Evolutionary conservation across 2,113 vertebrate species (phyloP), one percentile per base, ranked within the genome.

Genomic region (Erythrocercus mccallii): DNA sequence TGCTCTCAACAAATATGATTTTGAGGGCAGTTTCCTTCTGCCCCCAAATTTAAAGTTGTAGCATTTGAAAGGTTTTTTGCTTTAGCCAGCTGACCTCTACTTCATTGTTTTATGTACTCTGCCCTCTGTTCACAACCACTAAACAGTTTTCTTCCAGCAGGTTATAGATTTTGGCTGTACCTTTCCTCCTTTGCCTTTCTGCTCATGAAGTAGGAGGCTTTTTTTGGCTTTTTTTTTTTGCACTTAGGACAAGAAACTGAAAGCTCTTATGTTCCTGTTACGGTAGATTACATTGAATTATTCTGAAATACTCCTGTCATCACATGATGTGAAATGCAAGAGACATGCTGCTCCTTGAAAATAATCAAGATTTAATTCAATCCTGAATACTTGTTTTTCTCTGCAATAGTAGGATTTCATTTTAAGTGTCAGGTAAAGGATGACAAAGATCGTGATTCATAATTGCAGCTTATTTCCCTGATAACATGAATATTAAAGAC

Each of bases 381-480:
- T 83, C 51, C 61, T 71, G n/a, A 95, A 83, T 57, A 33, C 47
- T 85, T 86, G 51, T 53, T 94, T 70, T 81, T 91, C 47, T 86
- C 74, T 94, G 57, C 57, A 76, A 9, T 85, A 68, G 53, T 83
- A 64, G 42, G 85, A 66, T 68, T 95, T 92, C 72, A 60, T 22
- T 82, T 2, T 70, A 79, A 81, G 30, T 88, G 92, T 88, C 40
- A 73, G 58, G 38, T 73, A 48, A 81, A 64, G 60, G 81, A 74
- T 90, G 65, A 42, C 78, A 93, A 45, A 90, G 71, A 69, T 86
- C 53, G 35, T 44, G 45, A 51, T 82, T 95, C 69, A 50, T 85
- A 87, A 84, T 76, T 93, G 57, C 27, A 69, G 44, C 35, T 88
- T 95, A 53, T 56, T 96, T 97, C 83, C 42, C 45, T 77, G 61